Conservation (phyloP, 2,797 vertebrate species). For the Myotis pilosus region DNA sequence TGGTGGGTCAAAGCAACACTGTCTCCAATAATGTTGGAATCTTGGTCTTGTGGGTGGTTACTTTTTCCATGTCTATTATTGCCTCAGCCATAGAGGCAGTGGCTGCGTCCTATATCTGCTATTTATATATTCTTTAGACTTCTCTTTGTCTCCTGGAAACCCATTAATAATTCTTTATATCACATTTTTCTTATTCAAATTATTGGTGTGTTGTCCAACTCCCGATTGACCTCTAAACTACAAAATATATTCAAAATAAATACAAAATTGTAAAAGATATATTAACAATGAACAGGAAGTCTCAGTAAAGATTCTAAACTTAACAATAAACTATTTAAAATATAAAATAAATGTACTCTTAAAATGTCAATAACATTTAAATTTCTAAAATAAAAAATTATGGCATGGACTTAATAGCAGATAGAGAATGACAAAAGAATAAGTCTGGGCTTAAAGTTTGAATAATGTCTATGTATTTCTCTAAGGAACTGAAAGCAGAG, state of each 20-base stretch:
- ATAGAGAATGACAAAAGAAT: neutral
- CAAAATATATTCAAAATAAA: constrained; percentile 1
- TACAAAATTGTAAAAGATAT: neutral
- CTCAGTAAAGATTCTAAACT: neutral
- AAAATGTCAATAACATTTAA: neutral
- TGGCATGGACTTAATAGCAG: neutral
- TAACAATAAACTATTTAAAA: neutral
- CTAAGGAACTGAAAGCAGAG: neutral
- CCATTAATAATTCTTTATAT: neutral
- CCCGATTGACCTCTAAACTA: neutral
- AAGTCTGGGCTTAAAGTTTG: neutral
- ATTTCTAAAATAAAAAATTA: constrained; percentile 17
- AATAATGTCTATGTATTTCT: neutral
- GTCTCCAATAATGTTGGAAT: neutral
- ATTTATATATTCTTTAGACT: neutral
- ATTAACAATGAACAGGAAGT: neutral
- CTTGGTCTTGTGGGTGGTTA: neutral
- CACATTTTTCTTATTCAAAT: neutral
- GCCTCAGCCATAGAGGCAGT: neutral
- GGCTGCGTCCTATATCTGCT: neutral
- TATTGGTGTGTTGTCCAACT: neutral
- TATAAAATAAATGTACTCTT: neutral
- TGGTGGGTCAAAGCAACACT: too few relatives aligned
- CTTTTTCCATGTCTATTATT: neutral
- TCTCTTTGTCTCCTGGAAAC: neutral